Conservation (phyloP, 2,888 invertebrate genomes). For the Liodrosophila aerea region DNA sequence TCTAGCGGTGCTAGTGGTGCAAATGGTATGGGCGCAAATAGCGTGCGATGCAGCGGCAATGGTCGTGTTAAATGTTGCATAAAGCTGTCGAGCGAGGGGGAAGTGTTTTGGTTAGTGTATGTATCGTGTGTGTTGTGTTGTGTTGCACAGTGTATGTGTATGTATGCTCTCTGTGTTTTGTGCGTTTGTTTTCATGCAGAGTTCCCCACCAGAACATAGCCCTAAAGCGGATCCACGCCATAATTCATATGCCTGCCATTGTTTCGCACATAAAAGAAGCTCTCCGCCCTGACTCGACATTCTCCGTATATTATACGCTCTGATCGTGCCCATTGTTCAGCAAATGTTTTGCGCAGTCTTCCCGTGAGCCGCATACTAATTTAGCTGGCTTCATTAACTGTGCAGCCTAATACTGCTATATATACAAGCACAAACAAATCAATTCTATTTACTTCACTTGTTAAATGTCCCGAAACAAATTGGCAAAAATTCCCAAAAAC, state of each 20-base stretch:
- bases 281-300: conserved; percentile 23
- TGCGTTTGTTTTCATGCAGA: conserved; percentile 48
- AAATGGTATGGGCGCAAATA: conserved; percentile 70
- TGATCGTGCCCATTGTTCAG: conserved; percentile 72
- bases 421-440: conserved; percentile 51
- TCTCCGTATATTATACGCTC: conserved; percentile 15
- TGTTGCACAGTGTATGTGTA: conserved; percentile 11
- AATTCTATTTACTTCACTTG: conserved; percentile 36
- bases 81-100: conserved; percentile 61
- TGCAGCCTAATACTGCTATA: conserved; percentile 34
- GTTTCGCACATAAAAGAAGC: conserved; percentile 66
- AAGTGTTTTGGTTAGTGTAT: conserved; percentile 26
- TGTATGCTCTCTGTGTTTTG: conserved; percentile 27
- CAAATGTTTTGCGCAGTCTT: conserved; percentile 64
- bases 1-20: conserved; percentile 72
- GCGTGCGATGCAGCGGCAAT: conserved; percentile 74
- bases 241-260: conserved; percentile 73
- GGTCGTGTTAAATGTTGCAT: conserved; percentile 77
- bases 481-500: conserved; percentile 42
- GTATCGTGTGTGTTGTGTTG: conserved; percentile 31
- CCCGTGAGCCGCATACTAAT: conserved; percentile 64
- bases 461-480: conserved; percentile 27
- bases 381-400: conserved; percentile 26
- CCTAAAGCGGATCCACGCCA: conserved; percentile 42
- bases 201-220: conserved; percentile 42